These are phyloP conservation scores for Cosmia pyralina DNA, from an alignment of 2,888 invertebrate genomes.

Conservation along the genomic window DNA sequence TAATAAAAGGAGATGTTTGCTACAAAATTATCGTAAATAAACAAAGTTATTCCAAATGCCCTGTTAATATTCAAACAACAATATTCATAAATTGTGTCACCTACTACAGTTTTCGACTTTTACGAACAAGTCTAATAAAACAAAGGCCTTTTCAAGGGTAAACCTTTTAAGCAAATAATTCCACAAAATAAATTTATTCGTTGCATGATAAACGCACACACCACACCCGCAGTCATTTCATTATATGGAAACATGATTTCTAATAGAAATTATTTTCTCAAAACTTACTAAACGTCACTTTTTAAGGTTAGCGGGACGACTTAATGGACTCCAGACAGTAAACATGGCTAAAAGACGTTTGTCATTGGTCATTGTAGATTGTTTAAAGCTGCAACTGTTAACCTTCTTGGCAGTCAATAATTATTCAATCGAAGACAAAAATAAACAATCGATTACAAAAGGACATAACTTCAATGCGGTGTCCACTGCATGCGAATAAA, in stretches of 20 bases:
- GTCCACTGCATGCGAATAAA: constrained; percentile 36
- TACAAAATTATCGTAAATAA: constrained; percentile 34
- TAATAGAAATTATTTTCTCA: constrained; percentile 43
- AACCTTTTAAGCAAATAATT: constrained; percentile 13
- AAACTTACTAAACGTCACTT: constrained; percentile 29
- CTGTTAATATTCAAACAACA: constrained; percentile 30
- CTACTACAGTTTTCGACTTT: constrained; percentile 29
- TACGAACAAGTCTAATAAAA: constrained; percentile 22
- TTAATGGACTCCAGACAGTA: constrained; percentile 38
- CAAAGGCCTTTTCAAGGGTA: constrained; percentile 20
- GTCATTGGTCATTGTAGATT: constrained; percentile 38
- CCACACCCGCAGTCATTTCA: not conserved
- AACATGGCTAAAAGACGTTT: constrained; percentile 35
- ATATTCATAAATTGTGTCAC: constrained; percentile 18
- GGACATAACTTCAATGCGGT: constrained; percentile 43
- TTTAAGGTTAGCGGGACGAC: constrained; percentile 53
- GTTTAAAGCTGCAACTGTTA: constrained; percentile 38
- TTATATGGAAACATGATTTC: constrained; percentile 46
- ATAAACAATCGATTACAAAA: constrained; percentile 47
- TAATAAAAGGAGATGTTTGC: constrained; percentile 41
- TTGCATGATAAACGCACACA: constrained; percentile 14
- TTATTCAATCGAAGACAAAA: constrained; percentile 55
- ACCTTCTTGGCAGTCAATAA: constrained; percentile 38
- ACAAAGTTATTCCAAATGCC: constrained; percentile 42
- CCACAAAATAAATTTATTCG: constrained; percentile 6